Conservation (phyloP, 2,888 invertebrate genomes). For the Octonoba sinensis region DNA sequence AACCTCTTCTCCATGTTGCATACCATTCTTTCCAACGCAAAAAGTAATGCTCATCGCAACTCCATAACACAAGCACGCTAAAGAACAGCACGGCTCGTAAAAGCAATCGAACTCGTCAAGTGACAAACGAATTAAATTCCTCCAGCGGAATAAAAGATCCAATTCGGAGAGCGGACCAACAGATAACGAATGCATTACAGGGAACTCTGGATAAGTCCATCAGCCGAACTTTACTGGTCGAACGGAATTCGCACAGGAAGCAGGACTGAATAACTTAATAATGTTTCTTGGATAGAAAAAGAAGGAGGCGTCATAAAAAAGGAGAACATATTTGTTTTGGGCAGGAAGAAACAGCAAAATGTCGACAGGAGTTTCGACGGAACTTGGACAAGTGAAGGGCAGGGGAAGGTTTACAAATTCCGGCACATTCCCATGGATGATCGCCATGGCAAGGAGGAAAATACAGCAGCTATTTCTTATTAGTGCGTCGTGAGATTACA, state of each 20-base stretch:
- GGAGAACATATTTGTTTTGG: slow-evolving; percentile 3
- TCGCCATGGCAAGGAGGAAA: too few species aligned
- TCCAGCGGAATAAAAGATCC: not conserved
- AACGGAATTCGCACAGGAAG: slow-evolving; percentile 7
- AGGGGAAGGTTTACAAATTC: too few species aligned
- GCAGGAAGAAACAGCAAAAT: not conserved
- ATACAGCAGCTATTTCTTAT: too few species aligned
- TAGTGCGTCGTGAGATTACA: too few species aligned
- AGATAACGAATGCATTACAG: too few species aligned
- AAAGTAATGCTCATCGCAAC: too few species aligned
- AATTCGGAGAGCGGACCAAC: not conserved
- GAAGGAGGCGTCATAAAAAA: not conserved
- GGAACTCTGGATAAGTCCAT: not conserved
- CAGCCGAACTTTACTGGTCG: not conserved
- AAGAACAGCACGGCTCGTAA: too few species aligned
- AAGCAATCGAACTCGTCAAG: not conserved
- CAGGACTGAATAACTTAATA: slow-evolving; percentile 44
- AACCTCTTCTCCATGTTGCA: too few species aligned
- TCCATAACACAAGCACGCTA: too few species aligned
- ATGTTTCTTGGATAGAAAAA: slow-evolving; percentile 20
- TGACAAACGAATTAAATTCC: slow-evolving; percentile 21
- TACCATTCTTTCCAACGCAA: too few species aligned
- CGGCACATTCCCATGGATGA: too few species aligned
- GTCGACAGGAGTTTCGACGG: not conserved
- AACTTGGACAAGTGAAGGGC: too few species aligned